These are phyloP conservation scores for Agrilus cyanescens DNA, from an alignment of 2,888 invertebrate genomes.

Conservation along the genomic window DNA sequence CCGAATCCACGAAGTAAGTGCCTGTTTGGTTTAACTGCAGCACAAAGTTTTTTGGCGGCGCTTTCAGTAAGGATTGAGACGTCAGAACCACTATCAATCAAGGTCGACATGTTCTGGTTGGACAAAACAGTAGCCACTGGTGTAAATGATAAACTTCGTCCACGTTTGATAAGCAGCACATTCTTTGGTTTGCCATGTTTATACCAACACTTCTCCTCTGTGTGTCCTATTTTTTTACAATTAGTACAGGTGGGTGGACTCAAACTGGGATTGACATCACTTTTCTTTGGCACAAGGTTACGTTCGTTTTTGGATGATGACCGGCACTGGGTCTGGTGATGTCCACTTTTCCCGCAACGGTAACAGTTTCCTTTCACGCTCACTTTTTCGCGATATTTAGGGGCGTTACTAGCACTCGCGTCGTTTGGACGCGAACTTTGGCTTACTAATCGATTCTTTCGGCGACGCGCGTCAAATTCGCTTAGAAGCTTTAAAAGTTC, in stretches of 20 bases:
- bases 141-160: no score
- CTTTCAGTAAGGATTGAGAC: background rate
- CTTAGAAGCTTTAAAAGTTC: slow-evolving; percentile 6
- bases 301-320: background rate
- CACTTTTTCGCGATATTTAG: background rate
- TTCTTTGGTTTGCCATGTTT: slow-evolving; percentile 2
- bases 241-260: slow-evolving; percentile 1
- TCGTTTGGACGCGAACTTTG: background rate
- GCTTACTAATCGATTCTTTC: background rate
- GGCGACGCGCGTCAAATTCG: slow-evolving; percentile 5
- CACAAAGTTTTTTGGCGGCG: background rate
- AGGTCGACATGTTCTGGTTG: no score
- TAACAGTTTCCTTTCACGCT: background rate
- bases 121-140: no score
- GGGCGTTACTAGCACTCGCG: background rate
- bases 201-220: slow-evolving; percentile 3
- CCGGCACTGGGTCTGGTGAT: background rate
- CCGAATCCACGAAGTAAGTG: background rate
- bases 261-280: background rate
- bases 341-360: background rate
- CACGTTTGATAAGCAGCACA: background rate
- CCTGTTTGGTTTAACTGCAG: background rate
- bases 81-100: background rate
- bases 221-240: slow-evolving; percentile 5
- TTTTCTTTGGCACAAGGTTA: background rate